Percentiles rank a stretch among this genome's conserved stretches.
These are phyloP conservation scores for Archivesica marissinica DNA, from an alignment of 1,140 invertebrate genomes.

Conservation along the genomic window DNA sequence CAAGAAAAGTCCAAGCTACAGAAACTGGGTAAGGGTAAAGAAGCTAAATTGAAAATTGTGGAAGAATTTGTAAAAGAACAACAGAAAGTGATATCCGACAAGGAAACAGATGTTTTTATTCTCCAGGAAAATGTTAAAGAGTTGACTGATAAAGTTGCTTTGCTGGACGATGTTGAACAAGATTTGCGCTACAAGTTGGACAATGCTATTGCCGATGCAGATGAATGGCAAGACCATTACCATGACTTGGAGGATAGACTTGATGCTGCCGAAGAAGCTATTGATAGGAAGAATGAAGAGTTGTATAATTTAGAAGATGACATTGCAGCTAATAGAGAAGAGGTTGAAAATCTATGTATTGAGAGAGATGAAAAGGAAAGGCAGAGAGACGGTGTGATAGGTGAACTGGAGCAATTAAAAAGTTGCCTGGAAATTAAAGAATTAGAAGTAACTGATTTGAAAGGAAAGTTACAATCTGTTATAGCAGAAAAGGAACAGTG, in stretches of 20 bases:
- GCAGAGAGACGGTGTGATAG: conserved; percentile 11
- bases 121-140: conserved; percentile 61
- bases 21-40: conserved; percentile 54
- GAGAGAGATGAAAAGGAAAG: conserved; percentile 61
- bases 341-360: conserved; percentile 39
- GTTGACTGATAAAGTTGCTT: conserved; percentile 26
- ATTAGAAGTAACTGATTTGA: conserved; percentile 31
- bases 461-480: conserved; percentile 44
- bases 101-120: conserved; percentile 56
- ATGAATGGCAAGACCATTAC: conserved; percentile 55
- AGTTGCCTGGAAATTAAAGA: conserved; percentile 52
- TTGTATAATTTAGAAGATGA: conserved; percentile 54
- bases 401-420: conserved; percentile 26
- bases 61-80: conserved; percentile 56
- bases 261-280: conserved; percentile 51
- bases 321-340: conserved; percentile 20
- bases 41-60: conserved; percentile 51
- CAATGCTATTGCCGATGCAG: conserved; percentile 49
- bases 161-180: conserved; percentile 54
- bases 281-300: conserved; percentile 57
- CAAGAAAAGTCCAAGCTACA: conserved; percentile 58
- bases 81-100: conserved; percentile 49
- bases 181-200: conserved; percentile 40
- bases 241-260: conserved; percentile 56
- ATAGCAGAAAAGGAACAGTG: conserved; percentile 38